Conservation (phyloP, 2,888 invertebrate species). For the Halocaridina rubra region DNA sequence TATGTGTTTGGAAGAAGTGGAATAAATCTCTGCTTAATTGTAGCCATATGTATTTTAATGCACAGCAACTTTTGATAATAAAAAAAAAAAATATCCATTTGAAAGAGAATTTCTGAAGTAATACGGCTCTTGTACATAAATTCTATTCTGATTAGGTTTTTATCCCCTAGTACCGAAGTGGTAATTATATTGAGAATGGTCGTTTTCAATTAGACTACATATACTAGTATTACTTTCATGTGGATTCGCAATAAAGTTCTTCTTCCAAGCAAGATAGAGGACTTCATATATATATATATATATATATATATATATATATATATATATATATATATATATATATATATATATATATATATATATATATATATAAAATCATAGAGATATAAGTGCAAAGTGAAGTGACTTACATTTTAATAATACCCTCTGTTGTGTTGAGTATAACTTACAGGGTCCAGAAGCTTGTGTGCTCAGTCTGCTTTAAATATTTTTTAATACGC, state of each 20-base stretch:
- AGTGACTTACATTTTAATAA: neutral
- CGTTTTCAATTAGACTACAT: too few relatives aligned
- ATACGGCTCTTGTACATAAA: too few relatives aligned
- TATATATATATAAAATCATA: neutral
- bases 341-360: neutral
- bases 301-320: neutral
- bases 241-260: neutral
- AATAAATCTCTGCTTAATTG: too few relatives aligned
- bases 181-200: too few relatives aligned
- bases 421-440: constrained; percentile 21
- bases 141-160: too few relatives aligned
- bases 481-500: constrained; percentile 34
- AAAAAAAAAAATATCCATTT: too few relatives aligned
- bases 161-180: too few relatives aligned
- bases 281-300: neutral
- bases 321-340: neutral
- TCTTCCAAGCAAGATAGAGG: neutral
- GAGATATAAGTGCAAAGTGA: constrained; percentile 13
- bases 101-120: too few relatives aligned
- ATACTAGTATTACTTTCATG: neutral
- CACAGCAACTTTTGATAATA: too few relatives aligned
- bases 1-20: neutral
- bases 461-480: constrained; percentile 39
- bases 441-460: constrained; percentile 53
- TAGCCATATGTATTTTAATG: too few relatives aligned